Conservation (phyloP, 1,140 invertebrate genomes). For the Lasioglossum baleicum region DNA sequence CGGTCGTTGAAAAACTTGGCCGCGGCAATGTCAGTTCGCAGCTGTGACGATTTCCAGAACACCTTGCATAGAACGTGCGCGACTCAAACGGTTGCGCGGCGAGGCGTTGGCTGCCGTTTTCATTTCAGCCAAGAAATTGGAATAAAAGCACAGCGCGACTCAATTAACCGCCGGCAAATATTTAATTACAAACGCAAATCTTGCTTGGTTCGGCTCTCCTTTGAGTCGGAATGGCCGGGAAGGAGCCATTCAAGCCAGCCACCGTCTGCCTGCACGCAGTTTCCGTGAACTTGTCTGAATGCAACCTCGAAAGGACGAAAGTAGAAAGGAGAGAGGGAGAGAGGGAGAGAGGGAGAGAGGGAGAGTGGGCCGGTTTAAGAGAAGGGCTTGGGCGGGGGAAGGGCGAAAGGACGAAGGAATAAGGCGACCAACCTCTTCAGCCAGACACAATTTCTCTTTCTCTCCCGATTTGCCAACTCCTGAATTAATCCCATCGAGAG, state of each 20-base stretch:
- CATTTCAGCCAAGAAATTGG: conserved; percentile 62
- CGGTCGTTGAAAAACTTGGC: not conserved
- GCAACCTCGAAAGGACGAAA: conserved; percentile 10
- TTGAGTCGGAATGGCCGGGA: conserved; percentile 44
- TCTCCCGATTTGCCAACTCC: conserved; percentile 44
- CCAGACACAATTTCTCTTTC: conserved; percentile 56
- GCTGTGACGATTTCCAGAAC: conserved; percentile 15
- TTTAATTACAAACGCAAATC: conserved; percentile 67
- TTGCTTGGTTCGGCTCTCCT: conserved; percentile 47
- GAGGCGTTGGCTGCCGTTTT: conserved; percentile 26
- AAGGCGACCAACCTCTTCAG: conserved; percentile 32
- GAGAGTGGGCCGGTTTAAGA: too few relatives aligned
- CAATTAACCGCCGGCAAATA: conserved; percentile 66
- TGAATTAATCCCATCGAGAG: conserved; percentile 51
- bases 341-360: too few relatives aligned
- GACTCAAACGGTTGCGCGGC: conserved; percentile 14
- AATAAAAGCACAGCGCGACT: conserved; percentile 64
- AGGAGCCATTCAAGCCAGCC: conserved; percentile 51
- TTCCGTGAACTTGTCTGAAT: conserved; percentile 49
- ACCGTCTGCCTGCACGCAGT: conserved; percentile 51
- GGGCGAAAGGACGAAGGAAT: conserved; percentile 14
- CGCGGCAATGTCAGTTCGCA: too few relatives aligned
- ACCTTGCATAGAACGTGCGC: conserved; percentile 13
- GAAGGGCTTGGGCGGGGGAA: not conserved
- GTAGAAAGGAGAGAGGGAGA: not conserved